Percentiles rank a stretch among this genome's conserved stretches.
phyloP scores from a whole-genome alignment of 2,113 vertebrate species.

The Dunckerocampus dactyliophorus region DNA sequence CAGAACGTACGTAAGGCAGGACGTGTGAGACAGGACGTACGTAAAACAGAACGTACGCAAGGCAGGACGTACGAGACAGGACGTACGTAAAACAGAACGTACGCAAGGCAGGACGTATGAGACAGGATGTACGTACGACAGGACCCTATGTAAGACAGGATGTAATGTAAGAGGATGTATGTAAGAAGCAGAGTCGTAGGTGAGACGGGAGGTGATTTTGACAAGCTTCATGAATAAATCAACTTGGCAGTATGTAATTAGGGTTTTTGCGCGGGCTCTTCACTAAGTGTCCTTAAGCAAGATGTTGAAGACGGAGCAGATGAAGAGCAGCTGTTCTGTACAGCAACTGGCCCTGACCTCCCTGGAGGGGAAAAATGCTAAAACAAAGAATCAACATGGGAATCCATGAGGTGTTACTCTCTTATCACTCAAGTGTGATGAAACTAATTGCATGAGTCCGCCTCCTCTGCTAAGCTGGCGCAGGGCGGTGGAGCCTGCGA shows the following conservation, averaged over 20 bases:
- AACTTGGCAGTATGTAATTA: background rate
- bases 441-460: slow-evolving; percentile 36
- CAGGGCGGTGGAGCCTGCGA: slow-evolving; percentile 35
- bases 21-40: background rate
- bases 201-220: background rate
- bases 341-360: slow-evolving; percentile 29
- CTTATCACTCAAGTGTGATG: slow-evolving; percentile 39
- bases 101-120: too few species aligned
- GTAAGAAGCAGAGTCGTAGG: background rate
- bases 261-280: background rate
- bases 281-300: slow-evolving; percentile 31
- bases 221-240: slow-evolving; percentile 7
- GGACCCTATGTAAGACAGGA: too few species aligned
- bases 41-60: too few species aligned
- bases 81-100: too few species aligned
- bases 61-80: too few species aligned
- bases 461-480: slow-evolving; percentile 29
- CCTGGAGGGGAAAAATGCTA: slow-evolving; percentile 25
- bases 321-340: slow-evolving; percentile 27
- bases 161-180: background rate
- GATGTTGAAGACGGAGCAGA: slow-evolving; percentile 17
- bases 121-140: too few species aligned
- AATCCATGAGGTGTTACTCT: slow-evolving; percentile 25
- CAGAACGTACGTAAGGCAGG: background rate
- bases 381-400: slow-evolving; percentile 12